phyloP scores from a whole-genome alignment of 2,888 invertebrate species.

The Parelbella ahira region DNA sequence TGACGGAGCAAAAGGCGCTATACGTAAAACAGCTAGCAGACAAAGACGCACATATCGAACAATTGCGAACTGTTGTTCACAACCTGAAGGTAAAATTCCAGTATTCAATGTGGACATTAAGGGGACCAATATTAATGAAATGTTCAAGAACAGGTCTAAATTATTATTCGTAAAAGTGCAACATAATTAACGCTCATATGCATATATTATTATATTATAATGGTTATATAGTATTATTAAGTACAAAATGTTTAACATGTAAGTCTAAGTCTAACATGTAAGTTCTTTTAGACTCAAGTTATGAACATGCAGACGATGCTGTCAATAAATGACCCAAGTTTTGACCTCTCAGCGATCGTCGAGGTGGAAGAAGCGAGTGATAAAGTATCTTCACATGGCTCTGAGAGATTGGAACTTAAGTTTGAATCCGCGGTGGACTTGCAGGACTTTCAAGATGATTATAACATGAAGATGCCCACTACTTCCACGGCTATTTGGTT shows the following conservation, averaged over 20 bases:
- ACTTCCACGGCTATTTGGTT: slow-evolving; percentile 52
- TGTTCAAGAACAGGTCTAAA: too few species aligned
- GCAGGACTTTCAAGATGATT: slow-evolving; percentile 55
- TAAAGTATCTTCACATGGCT: slow-evolving; percentile 51
- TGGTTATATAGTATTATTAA: too few species aligned
- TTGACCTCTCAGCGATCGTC: slow-evolving; percentile 71
- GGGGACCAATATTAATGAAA: too few species aligned
- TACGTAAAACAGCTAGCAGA: slow-evolving; percentile 62
- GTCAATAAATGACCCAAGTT: slow-evolving; percentile 68
- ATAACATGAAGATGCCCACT: slow-evolving; percentile 47
- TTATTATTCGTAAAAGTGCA: too few species aligned
- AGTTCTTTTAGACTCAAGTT: slow-evolving; percentile 67
- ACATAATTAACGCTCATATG: too few species aligned
- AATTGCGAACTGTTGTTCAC: slow-evolving; percentile 60
- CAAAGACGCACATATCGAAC: slow-evolving; percentile 68
- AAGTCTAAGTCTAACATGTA: too few species aligned
- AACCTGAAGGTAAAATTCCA: slow-evolving; percentile 63
- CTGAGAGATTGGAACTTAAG: slow-evolving; percentile 62
- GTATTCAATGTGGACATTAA: too few species aligned
- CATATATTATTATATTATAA: too few species aligned
- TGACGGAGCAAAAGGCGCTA: slow-evolving; percentile 66
- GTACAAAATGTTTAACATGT: too few species aligned
- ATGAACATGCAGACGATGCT: slow-evolving; percentile 72
- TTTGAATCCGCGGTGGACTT: slow-evolving; percentile 61
- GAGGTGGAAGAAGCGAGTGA: slow-evolving; percentile 70